A percentile compares a stretch with the other conserved stretches of the same genome.
phyloP scores from a whole-genome alignment of 2,113 vertebrate species.

The Aptenodytes patagonicus region DNA sequence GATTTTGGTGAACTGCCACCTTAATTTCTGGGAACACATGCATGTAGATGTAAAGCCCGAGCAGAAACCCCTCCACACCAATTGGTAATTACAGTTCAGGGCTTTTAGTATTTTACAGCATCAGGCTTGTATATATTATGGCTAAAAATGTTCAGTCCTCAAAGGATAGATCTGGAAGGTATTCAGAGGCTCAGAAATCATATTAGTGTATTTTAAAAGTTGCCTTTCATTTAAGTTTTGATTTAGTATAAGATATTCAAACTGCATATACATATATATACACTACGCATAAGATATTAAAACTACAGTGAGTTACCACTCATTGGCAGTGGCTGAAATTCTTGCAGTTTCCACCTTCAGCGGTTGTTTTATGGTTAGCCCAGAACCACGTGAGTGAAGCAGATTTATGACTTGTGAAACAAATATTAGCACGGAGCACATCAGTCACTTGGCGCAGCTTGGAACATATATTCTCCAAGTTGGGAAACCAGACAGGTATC shows the following conservation, averaged over 20 bases:
- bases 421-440: not conserved
- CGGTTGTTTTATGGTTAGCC: not conserved
- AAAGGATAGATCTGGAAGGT: not conserved
- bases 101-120: not conserved
- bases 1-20: not conserved
- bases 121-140: not conserved
- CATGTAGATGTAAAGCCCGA: not conserved
- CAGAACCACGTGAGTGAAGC: not conserved
- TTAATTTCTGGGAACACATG: not conserved
- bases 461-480: not conserved
- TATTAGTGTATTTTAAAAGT: not conserved
- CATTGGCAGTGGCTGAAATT: not conserved
- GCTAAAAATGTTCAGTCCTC: not conserved
- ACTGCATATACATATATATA: not conserved
- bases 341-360: not conserved
- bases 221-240: not conserved
- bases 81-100: not conserved
- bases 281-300: not conserved
- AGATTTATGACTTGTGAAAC: conserved; percentile 4
- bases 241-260: not conserved
- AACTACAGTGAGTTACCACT: not conserved
- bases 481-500: not conserved
- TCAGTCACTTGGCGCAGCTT: not conserved
- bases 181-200: not conserved
- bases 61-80: not conserved